Conservation (phyloP, 2,797 vertebrate species). For the Luscinia megarhynchos region DNA sequence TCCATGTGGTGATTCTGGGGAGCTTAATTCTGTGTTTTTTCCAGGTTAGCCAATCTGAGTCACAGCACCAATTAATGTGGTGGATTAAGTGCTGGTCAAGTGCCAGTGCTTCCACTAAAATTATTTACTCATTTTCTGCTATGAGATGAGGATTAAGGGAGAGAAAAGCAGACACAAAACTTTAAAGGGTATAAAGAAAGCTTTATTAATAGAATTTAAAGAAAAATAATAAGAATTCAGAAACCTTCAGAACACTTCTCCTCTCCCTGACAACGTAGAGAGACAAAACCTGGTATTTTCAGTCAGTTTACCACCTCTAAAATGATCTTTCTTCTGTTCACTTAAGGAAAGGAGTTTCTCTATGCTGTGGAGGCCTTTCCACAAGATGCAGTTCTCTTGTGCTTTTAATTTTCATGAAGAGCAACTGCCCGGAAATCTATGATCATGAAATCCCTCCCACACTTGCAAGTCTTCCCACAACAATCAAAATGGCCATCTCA, state of each 20-base stretch:
- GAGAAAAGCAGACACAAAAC: background rate
- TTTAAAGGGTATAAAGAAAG: background rate
- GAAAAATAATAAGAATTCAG: background rate
- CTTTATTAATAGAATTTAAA: background rate
- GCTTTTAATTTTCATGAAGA: background rate
- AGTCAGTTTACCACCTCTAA: background rate
- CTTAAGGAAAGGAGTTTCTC: background rate
- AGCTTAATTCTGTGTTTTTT: background rate
- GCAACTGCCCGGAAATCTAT: background rate
- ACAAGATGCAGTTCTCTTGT: background rate
- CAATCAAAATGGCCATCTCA: background rate
- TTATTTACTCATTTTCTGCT: background rate
- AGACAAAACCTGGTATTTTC: background rate
- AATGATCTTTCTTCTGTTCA: background rate
- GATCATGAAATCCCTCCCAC: rapidly evolving
- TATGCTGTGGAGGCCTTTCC: no score
- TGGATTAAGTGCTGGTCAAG: background rate
- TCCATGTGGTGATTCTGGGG: background rate
- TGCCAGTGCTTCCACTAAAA: background rate
- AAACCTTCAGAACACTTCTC: background rate
- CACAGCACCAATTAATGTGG: background rate
- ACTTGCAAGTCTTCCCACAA: no score
- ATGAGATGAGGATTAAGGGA: background rate
- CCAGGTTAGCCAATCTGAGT: background rate
- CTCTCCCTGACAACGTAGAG: background rate